Conservation (phyloP, 2,888 invertebrate species). For the Erebia ligea region DNA sequence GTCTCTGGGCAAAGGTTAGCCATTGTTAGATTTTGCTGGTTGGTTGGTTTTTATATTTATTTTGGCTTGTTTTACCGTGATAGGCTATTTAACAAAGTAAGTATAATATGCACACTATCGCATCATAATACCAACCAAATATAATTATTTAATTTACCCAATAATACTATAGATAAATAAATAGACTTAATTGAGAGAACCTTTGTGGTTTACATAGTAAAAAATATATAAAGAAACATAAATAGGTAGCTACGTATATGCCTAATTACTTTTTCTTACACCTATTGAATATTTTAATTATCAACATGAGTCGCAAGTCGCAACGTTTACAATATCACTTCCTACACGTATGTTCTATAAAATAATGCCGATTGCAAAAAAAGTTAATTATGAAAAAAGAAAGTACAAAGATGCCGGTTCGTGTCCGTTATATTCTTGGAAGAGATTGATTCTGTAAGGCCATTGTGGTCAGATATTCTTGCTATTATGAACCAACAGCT, state of each 20-base stretch:
- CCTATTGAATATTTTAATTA: slow-evolving; percentile 2
- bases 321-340: slow-evolving; percentile 21
- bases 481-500: slow-evolving; percentile 30
- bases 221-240: not conserved
- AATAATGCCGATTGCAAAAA: slow-evolving; percentile 47
- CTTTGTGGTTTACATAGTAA: not conserved
- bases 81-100: no score
- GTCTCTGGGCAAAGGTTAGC: slow-evolving; percentile 1
- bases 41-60: not conserved
- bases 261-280: slow-evolving; percentile 5
- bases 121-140: no score
- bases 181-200: no score
- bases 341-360: slow-evolving; percentile 27
- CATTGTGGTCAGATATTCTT: slow-evolving; percentile 38
- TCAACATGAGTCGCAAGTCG: slow-evolving; percentile 13
- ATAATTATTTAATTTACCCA: no score
- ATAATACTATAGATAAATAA: no score
- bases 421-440: slow-evolving; percentile 61
- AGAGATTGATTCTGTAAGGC: slow-evolving; percentile 66
- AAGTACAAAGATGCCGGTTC: slow-evolving; percentile 54
- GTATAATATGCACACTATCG: no score
- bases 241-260: not conserved
- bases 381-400: slow-evolving; percentile 70
- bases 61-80: not conserved
- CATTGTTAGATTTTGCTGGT: not conserved